Conservation (phyloP, 1,140 invertebrate genomes). For the Yoshiicerus persimilis region DNA sequence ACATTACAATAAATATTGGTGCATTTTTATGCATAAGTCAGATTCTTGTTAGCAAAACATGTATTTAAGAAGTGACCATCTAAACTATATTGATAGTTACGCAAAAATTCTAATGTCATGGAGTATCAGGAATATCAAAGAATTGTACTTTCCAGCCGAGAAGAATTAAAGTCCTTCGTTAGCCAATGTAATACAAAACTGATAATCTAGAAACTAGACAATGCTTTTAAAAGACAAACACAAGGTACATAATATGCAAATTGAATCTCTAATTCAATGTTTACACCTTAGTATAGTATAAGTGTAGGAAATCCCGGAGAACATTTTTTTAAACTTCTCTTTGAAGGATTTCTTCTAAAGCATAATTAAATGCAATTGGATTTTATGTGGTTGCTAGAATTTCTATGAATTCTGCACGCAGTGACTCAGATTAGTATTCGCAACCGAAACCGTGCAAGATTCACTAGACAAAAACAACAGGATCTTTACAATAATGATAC, state of each 20-base stretch:
- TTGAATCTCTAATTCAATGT: not conserved
- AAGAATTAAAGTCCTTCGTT: not conserved
- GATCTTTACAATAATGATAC: not conserved
- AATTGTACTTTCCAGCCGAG: not conserved
- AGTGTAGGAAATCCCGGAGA: not conserved
- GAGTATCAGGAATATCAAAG: not conserved
- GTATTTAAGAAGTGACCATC: no score
- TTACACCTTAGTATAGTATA: not conserved
- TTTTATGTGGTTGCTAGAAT: not conserved
- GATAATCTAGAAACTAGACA: not conserved
- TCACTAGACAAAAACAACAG: not conserved
- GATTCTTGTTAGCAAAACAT: no score
- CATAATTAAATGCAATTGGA: not conserved
- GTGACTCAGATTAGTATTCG: not conserved
- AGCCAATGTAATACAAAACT: not conserved
- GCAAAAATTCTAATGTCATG: no score
- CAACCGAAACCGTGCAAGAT: not conserved
- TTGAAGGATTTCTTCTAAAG: not conserved
- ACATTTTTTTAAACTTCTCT: not conserved
- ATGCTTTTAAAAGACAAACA: not conserved
- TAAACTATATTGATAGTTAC: no score
- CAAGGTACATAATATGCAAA: not conserved
- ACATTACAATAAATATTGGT: no score
- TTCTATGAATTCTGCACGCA: not conserved
- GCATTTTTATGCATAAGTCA: no score